A percentile compares a stretch with the other conserved stretches of the same genome.
phyloP scores from a whole-genome alignment of 2,888 invertebrate genomes.

The Acrobasis consociella region DNA sequence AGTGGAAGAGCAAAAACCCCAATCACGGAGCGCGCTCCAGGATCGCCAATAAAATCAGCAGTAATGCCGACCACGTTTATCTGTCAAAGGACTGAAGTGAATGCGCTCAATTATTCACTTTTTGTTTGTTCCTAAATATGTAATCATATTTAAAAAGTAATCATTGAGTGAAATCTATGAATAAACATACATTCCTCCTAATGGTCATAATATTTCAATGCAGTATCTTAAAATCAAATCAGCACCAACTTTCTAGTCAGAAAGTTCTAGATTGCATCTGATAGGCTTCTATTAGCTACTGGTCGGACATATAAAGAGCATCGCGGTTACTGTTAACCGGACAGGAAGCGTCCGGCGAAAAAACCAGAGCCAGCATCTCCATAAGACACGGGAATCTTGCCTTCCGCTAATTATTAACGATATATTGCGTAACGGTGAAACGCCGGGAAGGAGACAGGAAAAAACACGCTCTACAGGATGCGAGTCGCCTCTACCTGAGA shows the following conservation, averaged over 20 bases:
- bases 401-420: slow-evolving; percentile 83
- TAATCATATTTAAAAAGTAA: not conserved
- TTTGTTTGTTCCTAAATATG: not conserved
- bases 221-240: slow-evolving; percentile 22
- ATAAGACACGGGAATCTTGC: slow-evolving; percentile 81
- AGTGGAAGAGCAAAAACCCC: slow-evolving; percentile 56
- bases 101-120: not conserved
- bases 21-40: slow-evolving; percentile 52
- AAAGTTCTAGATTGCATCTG: slow-evolving; percentile 26
- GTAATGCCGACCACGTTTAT: slow-evolving; percentile 53
- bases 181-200: not conserved
- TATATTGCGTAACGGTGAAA: slow-evolving; percentile 83
- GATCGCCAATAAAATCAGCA: slow-evolving; percentile 52
- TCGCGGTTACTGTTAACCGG: slow-evolving; percentile 57
- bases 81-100: slow-evolving; percentile 40
- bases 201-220: not conserved
- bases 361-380: slow-evolving; percentile 75
- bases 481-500: slow-evolving; percentile 56
- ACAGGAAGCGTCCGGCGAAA: slow-evolving; percentile 71
- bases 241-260: slow-evolving; percentile 38
- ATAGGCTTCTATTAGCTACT: slow-evolving; percentile 36
- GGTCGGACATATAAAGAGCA: slow-evolving; percentile 48
- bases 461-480: slow-evolving; percentile 79
- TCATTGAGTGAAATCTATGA: not conserved
- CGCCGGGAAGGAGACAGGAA: slow-evolving; percentile 78